Conservation (phyloP, 23 tunicate genomes). For the Botrylloides violaceus region DNA sequence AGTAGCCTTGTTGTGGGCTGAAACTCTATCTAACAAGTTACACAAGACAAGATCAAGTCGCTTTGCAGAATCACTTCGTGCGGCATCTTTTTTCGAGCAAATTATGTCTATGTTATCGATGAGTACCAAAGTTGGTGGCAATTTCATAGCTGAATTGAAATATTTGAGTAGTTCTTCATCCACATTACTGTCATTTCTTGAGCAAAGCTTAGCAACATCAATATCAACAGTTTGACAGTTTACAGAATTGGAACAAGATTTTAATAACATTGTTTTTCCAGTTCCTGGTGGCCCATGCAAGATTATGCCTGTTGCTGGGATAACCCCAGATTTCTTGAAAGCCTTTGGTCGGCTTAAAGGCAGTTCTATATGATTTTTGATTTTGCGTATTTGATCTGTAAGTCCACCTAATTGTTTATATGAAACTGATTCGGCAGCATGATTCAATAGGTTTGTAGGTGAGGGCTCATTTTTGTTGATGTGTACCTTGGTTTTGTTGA, state of each 20-base stretch:
- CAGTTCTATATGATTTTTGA: slow-evolving; percentile 30
- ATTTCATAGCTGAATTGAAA: slow-evolving; percentile 31
- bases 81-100: slow-evolving; percentile 55
- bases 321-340: slow-evolving; percentile 34
- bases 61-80: slow-evolving; percentile 26
- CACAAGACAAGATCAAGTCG: neutral
- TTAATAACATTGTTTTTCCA: slow-evolving; percentile 73
- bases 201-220: slow-evolving; percentile 19
- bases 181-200: neutral
- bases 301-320: slow-evolving; percentile 49
- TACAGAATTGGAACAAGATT: slow-evolving; percentile 41
- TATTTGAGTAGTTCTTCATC: neutral
- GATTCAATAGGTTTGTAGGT: too few relatives aligned
- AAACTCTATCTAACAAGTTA: neutral
- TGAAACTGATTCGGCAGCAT: neutral
- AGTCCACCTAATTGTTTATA: slow-evolving; percentile 60
- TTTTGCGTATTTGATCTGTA: slow-evolving; percentile 21
- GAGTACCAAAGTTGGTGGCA: slow-evolving; percentile 48
- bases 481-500: neutral
- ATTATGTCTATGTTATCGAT: slow-evolving; percentile 63
- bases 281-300: slow-evolving; percentile 85
- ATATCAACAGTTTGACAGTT: slow-evolving; percentile 20
- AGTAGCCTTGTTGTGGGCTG: slow-evolving; percentile 1
- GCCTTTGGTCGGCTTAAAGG: slow-evolving; percentile 32
- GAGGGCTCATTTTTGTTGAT: neutral